These are phyloP conservation scores for Torymus auratus DNA, from an alignment of 2,888 invertebrate species.

Conservation along the genomic window DNA sequence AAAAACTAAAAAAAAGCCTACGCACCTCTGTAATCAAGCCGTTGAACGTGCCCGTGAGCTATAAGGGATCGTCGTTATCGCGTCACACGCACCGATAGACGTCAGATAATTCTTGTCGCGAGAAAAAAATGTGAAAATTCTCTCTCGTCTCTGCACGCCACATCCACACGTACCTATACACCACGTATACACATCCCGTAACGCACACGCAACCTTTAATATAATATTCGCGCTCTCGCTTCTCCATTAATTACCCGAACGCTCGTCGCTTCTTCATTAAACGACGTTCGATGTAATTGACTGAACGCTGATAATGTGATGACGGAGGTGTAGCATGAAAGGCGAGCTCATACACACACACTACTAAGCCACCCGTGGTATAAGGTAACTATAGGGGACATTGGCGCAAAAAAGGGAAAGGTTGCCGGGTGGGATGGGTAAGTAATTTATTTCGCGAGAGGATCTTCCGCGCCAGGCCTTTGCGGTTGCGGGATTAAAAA, in stretches of 20 bases:
- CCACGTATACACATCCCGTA: background rate
- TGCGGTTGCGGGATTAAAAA: slow-evolving; percentile 9
- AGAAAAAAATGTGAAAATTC: background rate
- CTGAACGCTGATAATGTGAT: slow-evolving; percentile 30
- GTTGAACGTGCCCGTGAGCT: too few species aligned
- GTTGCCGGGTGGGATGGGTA: background rate
- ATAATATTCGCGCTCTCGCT: background rate
- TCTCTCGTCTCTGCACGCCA: background rate
- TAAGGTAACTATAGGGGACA: background rate
- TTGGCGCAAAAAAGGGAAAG: background rate
- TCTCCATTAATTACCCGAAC: slow-evolving; percentile 13
- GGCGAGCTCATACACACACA: too few species aligned
- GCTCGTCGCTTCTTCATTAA: slow-evolving; percentile 14
- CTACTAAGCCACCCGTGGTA: too few species aligned
- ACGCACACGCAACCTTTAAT: background rate
- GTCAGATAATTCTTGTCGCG: background rate
- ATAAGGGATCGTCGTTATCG: background rate
- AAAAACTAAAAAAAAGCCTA: too few species aligned
- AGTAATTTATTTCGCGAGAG: slow-evolving; percentile 27
- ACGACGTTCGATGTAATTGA: slow-evolving; percentile 42
- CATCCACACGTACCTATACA: background rate
- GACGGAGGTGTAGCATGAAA: background rate
- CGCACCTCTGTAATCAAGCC: too few species aligned
- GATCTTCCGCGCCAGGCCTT: background rate
- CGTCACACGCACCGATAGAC: slow-evolving; percentile 2